Conservation (phyloP, 35 echinoderm and acorn worm genomes). For the Ophioderma brevispina region DNA sequence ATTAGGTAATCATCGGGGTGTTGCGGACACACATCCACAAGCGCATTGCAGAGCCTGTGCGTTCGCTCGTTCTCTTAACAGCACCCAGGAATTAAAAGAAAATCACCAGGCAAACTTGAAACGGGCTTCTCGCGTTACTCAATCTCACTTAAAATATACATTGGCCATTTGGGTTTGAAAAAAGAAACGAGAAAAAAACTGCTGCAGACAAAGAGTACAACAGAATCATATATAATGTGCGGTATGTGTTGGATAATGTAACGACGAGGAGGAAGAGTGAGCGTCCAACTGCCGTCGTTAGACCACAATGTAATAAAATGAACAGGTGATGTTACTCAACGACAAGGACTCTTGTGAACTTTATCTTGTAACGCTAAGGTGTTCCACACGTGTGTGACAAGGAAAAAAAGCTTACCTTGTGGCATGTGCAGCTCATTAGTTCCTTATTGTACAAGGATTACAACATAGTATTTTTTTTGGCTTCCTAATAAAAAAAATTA, state of each 20-base stretch:
- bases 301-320: constrained; percentile 3
- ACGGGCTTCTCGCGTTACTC: background rate
- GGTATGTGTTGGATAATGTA: background rate
- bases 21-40: background rate
- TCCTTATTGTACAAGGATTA: too few species aligned
- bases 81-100: too few species aligned
- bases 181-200: background rate
- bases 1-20: background rate
- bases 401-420: too few species aligned
- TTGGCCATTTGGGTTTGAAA: background rate
- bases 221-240: background rate
- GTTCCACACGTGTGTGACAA: too few species aligned
- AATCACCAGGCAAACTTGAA: background rate
- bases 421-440: too few species aligned
- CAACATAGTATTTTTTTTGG: too few species aligned
- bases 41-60: background rate
- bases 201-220: background rate
- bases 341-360: too few species aligned
- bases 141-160: background rate
- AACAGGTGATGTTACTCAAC: background rate
- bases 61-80: too few species aligned
- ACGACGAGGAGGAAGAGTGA: background rate
- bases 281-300: too few species aligned
- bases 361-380: too few species aligned
- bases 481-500: too few species aligned